Evolutionary conservation across 2,113 vertebrate species (phyloP), one percentile per base, ranked within the genome.

Genomic region (Cepphus grylle): DNA sequence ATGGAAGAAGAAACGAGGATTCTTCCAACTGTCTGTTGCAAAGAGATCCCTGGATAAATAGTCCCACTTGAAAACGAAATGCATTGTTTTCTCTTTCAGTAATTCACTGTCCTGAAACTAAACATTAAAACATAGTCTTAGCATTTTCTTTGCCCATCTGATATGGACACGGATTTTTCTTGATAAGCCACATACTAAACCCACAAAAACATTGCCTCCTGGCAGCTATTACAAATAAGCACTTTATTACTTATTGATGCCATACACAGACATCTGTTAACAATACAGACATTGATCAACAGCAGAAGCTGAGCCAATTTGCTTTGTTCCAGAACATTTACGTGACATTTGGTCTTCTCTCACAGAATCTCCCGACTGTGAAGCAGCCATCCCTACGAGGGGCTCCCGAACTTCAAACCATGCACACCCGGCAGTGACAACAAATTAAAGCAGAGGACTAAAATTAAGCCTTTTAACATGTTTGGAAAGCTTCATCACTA

Each of bases 211-310:
- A 81, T 7, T 86, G 65, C 56, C 72, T 94, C 67, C 88, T 90
- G 91, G 83, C 78, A 96, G 17, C 65, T 56, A 61, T 14, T 84
- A 40, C 8, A 10, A 79, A 81, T 52, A 93, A 77, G 40, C 34
- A 89, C 58, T 89, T 94, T 72, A 95, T 80, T 94, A 84, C 49
- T 91, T 94, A 89, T 58, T 62, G 73, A 93, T 85, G 83, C 73
- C 93, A 80, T 70, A 56, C 77, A 84, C 30, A 80, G 83, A 61
- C 77, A 94, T 95, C 92, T 96, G 91, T 59, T 94, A 94, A 93
- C 86, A 94, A 87, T n/a, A 76, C 6, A 43, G 77, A 71, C 47
- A 49, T 22, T 80, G 73, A 94, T 73, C 36, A 94, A 69, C 45
- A 92, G 65, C 65, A 91, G 72, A 84, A 84, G 30, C 69, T 74